Evolutionary conservation across 2,888 invertebrate genomes (phyloP).

Genomic region (Cephonodes hylas): DNA sequence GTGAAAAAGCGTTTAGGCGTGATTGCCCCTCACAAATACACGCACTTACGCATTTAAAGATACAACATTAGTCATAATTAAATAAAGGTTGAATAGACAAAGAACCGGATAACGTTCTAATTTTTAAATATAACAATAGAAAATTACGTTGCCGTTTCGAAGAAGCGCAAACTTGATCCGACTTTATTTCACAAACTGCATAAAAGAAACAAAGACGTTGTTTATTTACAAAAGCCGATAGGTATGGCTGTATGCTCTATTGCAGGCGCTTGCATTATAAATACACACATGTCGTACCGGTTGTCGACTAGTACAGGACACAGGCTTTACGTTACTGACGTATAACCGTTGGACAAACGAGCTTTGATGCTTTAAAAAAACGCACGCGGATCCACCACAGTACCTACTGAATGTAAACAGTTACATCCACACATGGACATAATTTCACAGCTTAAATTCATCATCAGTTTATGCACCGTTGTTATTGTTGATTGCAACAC

Average conservation of each 20-base stretch:
- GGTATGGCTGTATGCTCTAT: conserved; percentile 12
- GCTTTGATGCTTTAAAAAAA: not conserved
- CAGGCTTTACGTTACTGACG: not conserved
- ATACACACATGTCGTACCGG: conserved; percentile 22
- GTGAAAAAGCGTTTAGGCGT: too few species aligned
- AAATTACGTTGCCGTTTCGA: conserved; percentile 22
- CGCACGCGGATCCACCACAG: not conserved
- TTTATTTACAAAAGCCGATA: conserved; percentile 40
- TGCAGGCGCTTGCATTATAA: not conserved
- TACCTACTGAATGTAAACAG: not conserved
- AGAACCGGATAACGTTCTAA: not conserved
- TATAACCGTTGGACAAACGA: not conserved
- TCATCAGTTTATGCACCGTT: not conserved
- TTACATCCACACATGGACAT: not conserved
- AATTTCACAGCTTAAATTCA: not conserved
- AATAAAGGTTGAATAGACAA: not conserved
- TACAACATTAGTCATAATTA: too few species aligned
- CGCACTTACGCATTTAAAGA: too few species aligned
- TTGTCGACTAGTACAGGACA: conserved; percentile 18
- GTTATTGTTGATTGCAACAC: not conserved
- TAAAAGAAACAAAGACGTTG: conserved; percentile 59
- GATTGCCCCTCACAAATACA: too few species aligned
- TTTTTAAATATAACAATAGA: conserved; percentile 25
- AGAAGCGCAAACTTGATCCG: conserved; percentile 39
- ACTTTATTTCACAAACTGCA: conserved; percentile 37